These are phyloP conservation scores for Planiliza haematocheilus DNA, from an alignment of 2,113 vertebrate species.

Conservation along the genomic window DNA sequence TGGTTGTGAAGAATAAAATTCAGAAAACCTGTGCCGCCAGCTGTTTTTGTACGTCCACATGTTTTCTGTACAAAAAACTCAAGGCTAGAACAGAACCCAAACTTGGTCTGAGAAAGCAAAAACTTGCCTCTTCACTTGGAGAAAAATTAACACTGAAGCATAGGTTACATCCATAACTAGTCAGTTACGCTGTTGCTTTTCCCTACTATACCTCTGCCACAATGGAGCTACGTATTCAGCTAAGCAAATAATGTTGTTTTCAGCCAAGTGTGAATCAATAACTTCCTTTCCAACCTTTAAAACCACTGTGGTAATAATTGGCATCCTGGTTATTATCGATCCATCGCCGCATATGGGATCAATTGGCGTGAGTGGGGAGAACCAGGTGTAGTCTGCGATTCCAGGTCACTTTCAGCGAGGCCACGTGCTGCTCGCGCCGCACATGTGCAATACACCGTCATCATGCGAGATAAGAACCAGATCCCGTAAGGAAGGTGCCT, in stretches of 20 bases:
- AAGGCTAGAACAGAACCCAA: background rate
- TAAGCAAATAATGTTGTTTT: constrained; percentile 53
- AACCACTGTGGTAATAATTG: constrained; percentile 66
- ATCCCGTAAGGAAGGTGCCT: constrained; percentile 27
- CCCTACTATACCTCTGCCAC: constrained; percentile 21
- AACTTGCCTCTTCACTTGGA: background rate
- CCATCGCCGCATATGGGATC: constrained; percentile 40
- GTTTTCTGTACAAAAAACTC: too few relatives aligned
- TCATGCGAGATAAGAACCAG: constrained; percentile 63
- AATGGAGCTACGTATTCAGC: constrained; percentile 33
- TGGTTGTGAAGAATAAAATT: too few relatives aligned
- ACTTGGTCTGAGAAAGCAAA: background rate
- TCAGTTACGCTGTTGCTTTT: constrained; percentile 27
- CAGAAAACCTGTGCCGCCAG: too few relatives aligned
- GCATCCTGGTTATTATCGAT: constrained; percentile 71
- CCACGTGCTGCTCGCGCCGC: constrained; percentile 14
- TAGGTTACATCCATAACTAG: background rate
- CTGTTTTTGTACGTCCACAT: too few relatives aligned
- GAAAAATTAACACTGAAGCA: background rate
- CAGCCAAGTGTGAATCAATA: constrained; percentile 67
- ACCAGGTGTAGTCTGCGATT: constrained; percentile 40
- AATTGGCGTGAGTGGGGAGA: constrained; percentile 30
- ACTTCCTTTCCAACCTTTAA: constrained; percentile 75
- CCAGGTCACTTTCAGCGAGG: background rate
- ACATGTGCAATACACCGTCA: constrained; percentile 9